These are phyloP conservation scores for Trichacis sp. DNA, from an alignment of 2,888 invertebrate species.

Conservation along the genomic window DNA sequence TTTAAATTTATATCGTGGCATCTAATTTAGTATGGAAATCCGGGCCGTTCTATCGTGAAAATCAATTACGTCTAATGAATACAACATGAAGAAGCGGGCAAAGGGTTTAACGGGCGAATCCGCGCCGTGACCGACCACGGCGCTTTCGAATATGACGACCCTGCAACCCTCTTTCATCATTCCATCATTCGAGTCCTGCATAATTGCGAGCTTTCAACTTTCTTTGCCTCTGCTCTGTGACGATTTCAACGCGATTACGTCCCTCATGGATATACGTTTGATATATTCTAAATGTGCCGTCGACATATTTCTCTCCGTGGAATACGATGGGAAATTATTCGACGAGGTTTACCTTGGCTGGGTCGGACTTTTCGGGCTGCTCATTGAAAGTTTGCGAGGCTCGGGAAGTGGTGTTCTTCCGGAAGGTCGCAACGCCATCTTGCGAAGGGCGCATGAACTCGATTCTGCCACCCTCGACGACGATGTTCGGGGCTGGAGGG, in stretches of 20 bases:
- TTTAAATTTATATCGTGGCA: conserved; percentile 9
- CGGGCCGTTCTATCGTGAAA: conserved; percentile 53
- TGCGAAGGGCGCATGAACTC: conserved; percentile 70
- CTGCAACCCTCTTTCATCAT: conserved; percentile 27
- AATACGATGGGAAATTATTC: too few species aligned
- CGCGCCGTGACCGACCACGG: conserved; percentile 9
- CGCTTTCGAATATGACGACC: conserved; percentile 17
- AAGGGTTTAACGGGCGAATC: conserved; percentile 45
- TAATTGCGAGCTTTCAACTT: conserved; percentile 1
- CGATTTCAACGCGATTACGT: conserved; percentile 2
- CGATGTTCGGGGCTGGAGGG: conserved; percentile 69
- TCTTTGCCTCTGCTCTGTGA: background rate
- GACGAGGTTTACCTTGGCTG: conserved; percentile 64
- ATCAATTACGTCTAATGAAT: conserved; percentile 64
- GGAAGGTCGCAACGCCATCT: conserved; percentile 59
- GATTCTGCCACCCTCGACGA: conserved; percentile 70
- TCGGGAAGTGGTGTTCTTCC: conserved; percentile 57
- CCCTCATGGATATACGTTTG: background rate
- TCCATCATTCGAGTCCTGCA: conserved; percentile 8
- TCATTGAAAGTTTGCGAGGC: conserved; percentile 61
- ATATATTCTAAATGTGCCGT: too few species aligned
- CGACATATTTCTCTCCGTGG: too few species aligned
- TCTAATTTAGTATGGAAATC: conserved; percentile 61
- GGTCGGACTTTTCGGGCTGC: conserved; percentile 61
- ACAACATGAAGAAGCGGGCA: conserved; percentile 54